Evolutionary conservation across 2,888 invertebrate species (phyloP), one percentile per base, ranked within the genome.

Genomic region (Meta bourneti): DNA sequence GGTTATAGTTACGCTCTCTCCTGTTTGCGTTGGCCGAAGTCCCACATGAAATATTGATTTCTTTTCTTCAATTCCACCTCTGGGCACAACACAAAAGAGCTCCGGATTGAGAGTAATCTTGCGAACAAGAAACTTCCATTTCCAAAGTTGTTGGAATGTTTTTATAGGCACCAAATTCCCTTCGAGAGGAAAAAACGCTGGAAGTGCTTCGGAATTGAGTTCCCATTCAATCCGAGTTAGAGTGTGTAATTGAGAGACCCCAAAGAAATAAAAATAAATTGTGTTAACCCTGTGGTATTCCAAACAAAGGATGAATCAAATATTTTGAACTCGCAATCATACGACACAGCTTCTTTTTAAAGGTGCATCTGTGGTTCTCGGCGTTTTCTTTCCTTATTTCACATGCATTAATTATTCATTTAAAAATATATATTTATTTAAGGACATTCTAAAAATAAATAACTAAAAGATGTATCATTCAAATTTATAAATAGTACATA

Each of bases 91-190:
- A 61, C 61, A 61, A 61, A 61, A 61, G 16, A 16, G 8, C 48
- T 51, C 19, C 72, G 11, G 78, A 80, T 34, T 9, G 16, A 54
- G 34, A 19, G 20, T 79, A 72, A 79, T 87, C 52, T 20, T 8
- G 34, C 20, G 87, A 54, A 87, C 87, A 87, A 87, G 87, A 70
- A 79, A 87, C 49, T 72, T 80, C 87, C 87, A 87, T 87, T 87
- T 72, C 48, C 20, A 49, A 61, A 51, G 51, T 11, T 61, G 61
- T 61, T 9, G 61, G 61, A 61, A 9, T 61, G 61, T 9, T 8
- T 61, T 61, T 5, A 34, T 8, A 61, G 16, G 61, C 11, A 9
- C 61, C 61, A 6, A 34, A 5, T 9, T 61, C 61, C 11, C 61
- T 61, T 61, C 16, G 61, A 34, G 34, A 61, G 61, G 61, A 9